Evolutionary conservation across 2,888 invertebrate genomes (phyloP).

Genomic region (Coenonympha glycerion): DNA sequence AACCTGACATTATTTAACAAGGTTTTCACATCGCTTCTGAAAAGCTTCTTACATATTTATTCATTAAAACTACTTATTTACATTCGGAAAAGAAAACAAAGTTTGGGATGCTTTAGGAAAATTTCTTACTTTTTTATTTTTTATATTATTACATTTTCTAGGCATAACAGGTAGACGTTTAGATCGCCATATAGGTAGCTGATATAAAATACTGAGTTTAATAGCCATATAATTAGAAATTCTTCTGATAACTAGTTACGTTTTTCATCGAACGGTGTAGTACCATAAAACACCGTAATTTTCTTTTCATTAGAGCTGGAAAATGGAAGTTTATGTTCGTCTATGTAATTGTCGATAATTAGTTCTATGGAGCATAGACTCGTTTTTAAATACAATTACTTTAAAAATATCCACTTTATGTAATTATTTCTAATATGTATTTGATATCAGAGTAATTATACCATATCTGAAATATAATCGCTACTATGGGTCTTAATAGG

Average conservation of each 20-base stretch:
- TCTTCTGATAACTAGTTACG: slow-evolving; percentile 1
- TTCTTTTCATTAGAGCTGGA: slow-evolving; percentile 1
- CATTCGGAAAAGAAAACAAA: too few species aligned
- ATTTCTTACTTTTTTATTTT: too few species aligned
- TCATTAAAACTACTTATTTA: not conserved
- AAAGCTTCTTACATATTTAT: not conserved
- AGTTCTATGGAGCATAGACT: not conserved
- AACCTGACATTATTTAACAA: not conserved
- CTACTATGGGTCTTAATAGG: too few species aligned
- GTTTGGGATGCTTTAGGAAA: too few species aligned
- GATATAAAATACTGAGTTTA: too few species aligned
- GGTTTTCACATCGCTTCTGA: not conserved
- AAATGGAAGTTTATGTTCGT: slow-evolving; percentile 8
- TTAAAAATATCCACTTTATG: too few species aligned
- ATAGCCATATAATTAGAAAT: slow-evolving; percentile 1
- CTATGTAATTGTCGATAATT: slow-evolving; percentile 4
- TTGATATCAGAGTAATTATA: too few species aligned
- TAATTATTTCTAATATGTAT: too few species aligned
- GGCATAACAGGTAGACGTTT: too few species aligned
- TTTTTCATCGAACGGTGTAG: slow-evolving; percentile 1
- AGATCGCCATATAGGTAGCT: too few species aligned
- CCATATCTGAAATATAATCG: too few species aligned
- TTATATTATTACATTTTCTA: too few species aligned
- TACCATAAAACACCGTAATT: slow-evolving; percentile 2
- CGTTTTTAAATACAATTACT: slow-evolving; percentile 8